These are phyloP conservation scores for Lasius platythorax DNA, from an alignment of 2,888 invertebrate genomes.

Conservation along the genomic window DNA sequence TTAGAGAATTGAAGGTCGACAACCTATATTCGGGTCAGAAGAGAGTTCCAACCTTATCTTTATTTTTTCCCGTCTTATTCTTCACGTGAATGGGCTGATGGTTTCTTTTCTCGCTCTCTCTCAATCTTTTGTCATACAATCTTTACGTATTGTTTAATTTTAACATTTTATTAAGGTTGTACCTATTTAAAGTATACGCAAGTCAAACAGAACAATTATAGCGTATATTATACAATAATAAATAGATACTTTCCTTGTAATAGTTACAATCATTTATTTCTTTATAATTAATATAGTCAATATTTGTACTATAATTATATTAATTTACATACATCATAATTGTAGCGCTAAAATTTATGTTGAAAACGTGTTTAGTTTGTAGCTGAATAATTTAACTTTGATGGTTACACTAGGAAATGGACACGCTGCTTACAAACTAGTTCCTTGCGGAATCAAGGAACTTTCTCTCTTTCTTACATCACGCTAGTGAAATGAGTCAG, in stretches of 20 bases:
- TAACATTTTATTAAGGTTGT: background rate
- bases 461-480: conserved; percentile 53
- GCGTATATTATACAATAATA: background rate
- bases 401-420: background rate
- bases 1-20: conserved; percentile 38
- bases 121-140: background rate
- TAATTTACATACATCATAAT: background rate
- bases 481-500: conserved; percentile 37
- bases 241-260: background rate
- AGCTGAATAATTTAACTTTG: conserved; percentile 13
- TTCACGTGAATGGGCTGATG: background rate
- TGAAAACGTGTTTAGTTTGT: background rate
- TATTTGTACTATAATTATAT: background rate
- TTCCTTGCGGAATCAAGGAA: conserved; percentile 19
- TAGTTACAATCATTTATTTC: conserved; percentile 1
- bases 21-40: conserved; percentile 46
- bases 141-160: background rate
- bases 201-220: background rate
- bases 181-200: background rate
- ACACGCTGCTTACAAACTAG: conserved; percentile 22
- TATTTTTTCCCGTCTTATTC: conserved; percentile 34
- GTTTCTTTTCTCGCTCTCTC: conserved; percentile 43
- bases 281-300: background rate
- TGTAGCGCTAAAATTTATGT: background rate
- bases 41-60: conserved; percentile 37